These are phyloP conservation scores for Neotragus moschatus DNA, from an alignment of 2,113 vertebrate genomes.

Conservation along the genomic window DNA sequence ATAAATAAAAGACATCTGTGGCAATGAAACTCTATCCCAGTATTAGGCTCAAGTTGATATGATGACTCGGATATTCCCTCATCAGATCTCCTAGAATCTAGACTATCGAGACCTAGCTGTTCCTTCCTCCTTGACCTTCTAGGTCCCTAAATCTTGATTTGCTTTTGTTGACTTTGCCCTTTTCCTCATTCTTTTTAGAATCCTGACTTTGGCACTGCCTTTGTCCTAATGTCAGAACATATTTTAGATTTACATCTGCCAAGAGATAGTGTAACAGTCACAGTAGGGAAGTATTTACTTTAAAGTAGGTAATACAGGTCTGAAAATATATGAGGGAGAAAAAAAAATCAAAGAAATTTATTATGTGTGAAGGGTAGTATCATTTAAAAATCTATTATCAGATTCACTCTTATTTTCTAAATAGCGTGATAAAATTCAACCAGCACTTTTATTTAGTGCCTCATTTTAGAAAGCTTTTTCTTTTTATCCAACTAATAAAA, in stretches of 20 bases:
- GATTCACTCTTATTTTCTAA: conserved; percentile 61
- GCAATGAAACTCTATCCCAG: neutral
- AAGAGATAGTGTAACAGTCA: neutral
- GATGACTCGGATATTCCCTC: neutral
- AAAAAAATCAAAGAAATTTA: conserved; percentile 52
- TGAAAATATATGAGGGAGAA: neutral
- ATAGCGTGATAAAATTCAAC: conserved; percentile 52
- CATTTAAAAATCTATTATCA: conserved; percentile 63
- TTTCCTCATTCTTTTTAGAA: neutral
- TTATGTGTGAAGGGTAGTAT: conserved; percentile 29
- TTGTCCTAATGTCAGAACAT: neutral
- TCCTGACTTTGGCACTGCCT: neutral
- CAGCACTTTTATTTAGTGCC: conserved; percentile 44
- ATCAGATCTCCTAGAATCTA: neutral
- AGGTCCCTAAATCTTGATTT: neutral
- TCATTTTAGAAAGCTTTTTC: conserved; percentile 32
- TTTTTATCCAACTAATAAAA: conserved; percentile 10
- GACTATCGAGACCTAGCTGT: neutral
- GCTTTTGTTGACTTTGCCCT: neutral
- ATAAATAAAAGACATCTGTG: neutral
- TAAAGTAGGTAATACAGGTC: conserved; percentile 25
- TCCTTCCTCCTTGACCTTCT: neutral
- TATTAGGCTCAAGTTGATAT: neutral
- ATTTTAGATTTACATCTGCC: conserved; percentile 33
- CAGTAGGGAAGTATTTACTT: conserved; percentile 15